Base-by-base conservation (phyloP, 37 sponge, comb jelly and placozoan genomes). In the Ianthella basta region DNA sequence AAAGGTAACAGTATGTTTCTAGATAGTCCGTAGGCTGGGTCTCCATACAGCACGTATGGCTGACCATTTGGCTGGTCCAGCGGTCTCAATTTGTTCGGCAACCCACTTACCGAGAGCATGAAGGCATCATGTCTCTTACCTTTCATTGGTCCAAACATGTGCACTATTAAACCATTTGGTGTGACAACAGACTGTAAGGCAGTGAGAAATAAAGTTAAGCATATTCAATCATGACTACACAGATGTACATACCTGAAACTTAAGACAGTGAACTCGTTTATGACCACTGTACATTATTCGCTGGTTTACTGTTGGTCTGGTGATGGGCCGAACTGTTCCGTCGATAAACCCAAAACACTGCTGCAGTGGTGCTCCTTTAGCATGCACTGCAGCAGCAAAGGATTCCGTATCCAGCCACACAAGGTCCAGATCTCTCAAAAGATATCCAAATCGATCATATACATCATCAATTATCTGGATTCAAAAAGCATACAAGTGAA, bases 271-370 rank as follows among this genome's bases (percentile, higher is more conserved):
- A 21, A 14, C 4, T 25, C 63, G 4, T 10, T 61, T 61, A 12
- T 61, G 63, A 6, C 63, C 63, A 61, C 63, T 72, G 38, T 37
- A 72, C 73, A 72, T 72, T 3, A 72, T 72, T 20, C 73, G 73
- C 36, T 72, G 73, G 36, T 72, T 4, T 34, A 14, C 13, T 2
- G 12, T 15, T 14, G 73, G 73, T 35, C 73, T 8, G 4, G 37
- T 5, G 3, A 72, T 72, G 38, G 73, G 73, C 6, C 73, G 2
- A 14, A 12, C 73, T 16, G 73, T 72, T 3, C 73, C 73, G 13
- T 72, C 73, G 8, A 72, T 35, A 15, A 72, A 72, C 5, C 73
- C 73, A 1, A 2, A 72, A 35, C 73, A 72, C 5, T 72, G 3
- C 2, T n/a, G 4, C 3, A 72, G 36, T 21, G 73, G 37, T 27